These are phyloP conservation scores for Trichomycterus rosablanca DNA, from an alignment of 2,113 vertebrate species.

Conservation along the genomic window DNA sequence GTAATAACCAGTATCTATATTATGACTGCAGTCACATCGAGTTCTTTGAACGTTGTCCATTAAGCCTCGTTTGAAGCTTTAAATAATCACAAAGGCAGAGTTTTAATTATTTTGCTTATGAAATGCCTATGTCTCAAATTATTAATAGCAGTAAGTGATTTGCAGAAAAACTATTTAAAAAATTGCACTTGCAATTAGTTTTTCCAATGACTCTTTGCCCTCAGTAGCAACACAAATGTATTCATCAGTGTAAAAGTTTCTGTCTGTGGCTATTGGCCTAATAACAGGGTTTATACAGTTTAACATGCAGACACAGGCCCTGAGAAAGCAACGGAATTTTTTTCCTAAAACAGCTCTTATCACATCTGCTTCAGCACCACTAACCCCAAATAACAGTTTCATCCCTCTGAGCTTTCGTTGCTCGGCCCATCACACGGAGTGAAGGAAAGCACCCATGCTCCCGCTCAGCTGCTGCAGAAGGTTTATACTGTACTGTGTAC, in stretches of 20 bases:
- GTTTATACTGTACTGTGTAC: slow-evolving; percentile 5
- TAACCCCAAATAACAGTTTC: background rate
- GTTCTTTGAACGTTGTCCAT: too few species aligned
- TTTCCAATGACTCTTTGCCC: too few species aligned
- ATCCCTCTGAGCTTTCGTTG: background rate
- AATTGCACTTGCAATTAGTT: too few species aligned
- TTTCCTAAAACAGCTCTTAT: background rate
- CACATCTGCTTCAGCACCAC: background rate
- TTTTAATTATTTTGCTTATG: too few species aligned
- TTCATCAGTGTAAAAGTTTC: background rate
- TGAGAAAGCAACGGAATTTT: background rate
- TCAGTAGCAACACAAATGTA: background rate
- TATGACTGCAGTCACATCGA: too few species aligned
- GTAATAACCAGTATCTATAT: too few species aligned
- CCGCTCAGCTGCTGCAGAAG: slow-evolving; percentile 11
- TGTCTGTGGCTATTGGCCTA: background rate
- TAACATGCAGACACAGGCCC: background rate
- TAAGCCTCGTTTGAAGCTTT: too few species aligned
- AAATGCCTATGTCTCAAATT: too few species aligned
- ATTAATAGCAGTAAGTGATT: too few species aligned
- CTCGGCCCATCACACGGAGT: background rate
- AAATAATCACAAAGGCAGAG: too few species aligned
- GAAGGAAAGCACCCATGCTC: background rate
- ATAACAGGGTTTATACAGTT: background rate
- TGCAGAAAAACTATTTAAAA: too few species aligned